Evolutionary conservation across 2,113 vertebrate genomes (phyloP).

Genomic region (Indicator indicator): DNA sequence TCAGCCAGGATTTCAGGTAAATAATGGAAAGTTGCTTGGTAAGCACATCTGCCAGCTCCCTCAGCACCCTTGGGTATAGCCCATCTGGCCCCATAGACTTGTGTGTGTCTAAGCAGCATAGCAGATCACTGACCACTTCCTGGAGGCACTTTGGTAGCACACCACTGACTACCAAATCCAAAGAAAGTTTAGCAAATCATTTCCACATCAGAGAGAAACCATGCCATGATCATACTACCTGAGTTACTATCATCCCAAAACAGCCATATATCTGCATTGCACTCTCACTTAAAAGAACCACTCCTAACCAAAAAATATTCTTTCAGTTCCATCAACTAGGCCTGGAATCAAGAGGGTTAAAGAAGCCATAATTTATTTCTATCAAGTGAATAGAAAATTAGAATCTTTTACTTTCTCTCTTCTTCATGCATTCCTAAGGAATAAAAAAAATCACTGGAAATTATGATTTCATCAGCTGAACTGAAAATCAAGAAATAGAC

Average conservation of each 20-base stretch:
- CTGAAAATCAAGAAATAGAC: conserved; percentile 75
- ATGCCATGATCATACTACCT: background rate
- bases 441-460: conserved; percentile 64
- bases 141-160: no score
- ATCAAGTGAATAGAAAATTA: conserved; percentile 57
- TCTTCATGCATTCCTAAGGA: conserved; percentile 51
- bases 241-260: background rate
- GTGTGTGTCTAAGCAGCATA: no score
- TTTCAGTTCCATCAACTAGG: background rate
- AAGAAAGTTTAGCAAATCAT: background rate
- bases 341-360: conserved; percentile 39
- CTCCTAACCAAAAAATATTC: background rate
- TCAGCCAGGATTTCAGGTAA: no score
- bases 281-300: background rate
- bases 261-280: background rate
- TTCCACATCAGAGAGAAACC: background rate
- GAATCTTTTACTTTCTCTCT: conserved; percentile 26
- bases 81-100: no score
- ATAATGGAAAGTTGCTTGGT: no score
- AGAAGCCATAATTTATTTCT: conserved; percentile 43
- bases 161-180: background rate
- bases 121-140: no score
- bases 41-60: no score
- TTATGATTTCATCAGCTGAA: conserved; percentile 75
- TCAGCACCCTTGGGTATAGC: no score